Evolutionary conservation across 2,888 invertebrate species (phyloP), one percentile per base, ranked within the genome.

Genomic region (Polyploca ridens): DNA sequence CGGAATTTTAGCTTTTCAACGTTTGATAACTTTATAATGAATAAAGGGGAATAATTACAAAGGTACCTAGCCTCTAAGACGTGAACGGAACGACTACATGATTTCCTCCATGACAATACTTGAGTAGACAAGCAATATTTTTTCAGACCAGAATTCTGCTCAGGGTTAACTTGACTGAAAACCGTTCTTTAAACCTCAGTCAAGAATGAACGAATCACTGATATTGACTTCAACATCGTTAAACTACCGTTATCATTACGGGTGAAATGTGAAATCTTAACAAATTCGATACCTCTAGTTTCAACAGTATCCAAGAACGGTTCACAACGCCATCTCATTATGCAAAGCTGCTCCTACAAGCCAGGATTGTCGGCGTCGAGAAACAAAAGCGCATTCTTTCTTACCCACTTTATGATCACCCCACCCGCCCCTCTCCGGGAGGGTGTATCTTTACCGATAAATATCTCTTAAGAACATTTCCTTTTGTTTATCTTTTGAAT

Each of bases 401-500:
- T 71, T 70, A 69, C 65, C 66, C 76, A 81, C 84, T 89, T 90
- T 90, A 92, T 87, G 90, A 90, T 86, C 46, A 81, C 84, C 41
- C 75, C 74, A 68, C 78, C 77, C 74, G 68, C 49, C 27, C 60
- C 27, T 59, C 75, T 83, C 79, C 82, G 54, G 7, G 83, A 68
- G 76, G 75, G 90, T 88, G 91, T 91, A 90, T 89, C 61, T 90
- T 90, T 87, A 88, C 83, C 86, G 87, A 91, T 91, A 91, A 91
- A 91, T 89, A 91, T 91, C 90, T 89, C 80, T 81, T 81, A 86
- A 88, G 88, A 54, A 87, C 88, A 77, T 89, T 87, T 86, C 84
- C 41, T 89, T 88, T 86, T 89, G 89, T 91, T 91, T 92, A 90
- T 91, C 85, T 87, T 89, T 84, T 78, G 85, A 84, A 88, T 90